Percentiles rank a stretch among this genome's conserved stretches.
These are phyloP conservation scores for Drosophila sp. DNA, from an alignment of 1,140 invertebrate species.

Conservation along the genomic window DNA sequence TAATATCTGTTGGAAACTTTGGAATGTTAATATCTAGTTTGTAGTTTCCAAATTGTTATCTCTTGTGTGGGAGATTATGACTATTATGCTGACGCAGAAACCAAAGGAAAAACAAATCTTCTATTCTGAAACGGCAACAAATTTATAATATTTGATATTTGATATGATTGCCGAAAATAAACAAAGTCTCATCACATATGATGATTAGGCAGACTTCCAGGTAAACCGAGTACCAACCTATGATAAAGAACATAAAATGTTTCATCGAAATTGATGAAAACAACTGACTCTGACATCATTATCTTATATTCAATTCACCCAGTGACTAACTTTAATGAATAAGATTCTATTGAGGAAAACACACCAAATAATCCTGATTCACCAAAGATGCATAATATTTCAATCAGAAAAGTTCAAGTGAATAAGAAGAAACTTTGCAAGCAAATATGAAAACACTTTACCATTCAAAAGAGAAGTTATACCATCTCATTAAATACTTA, in stretches of 20 bases:
- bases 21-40: conserved; percentile 26
- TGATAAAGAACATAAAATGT: conserved; percentile 5
- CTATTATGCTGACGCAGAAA: neutral
- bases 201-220: neutral
- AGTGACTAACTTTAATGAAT: neutral
- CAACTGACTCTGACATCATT: neutral
- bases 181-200: neutral
- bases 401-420: too few species aligned
- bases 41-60: conserved; percentile 15
- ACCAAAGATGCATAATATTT: neutral
- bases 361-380: too few species aligned
- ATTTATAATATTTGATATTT: conserved; percentile 15
- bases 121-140: neutral
- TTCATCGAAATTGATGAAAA: neutral
- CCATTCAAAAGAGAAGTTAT: too few species aligned
- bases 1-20: conserved; percentile 30
- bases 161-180: neutral
- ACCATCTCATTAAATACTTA: too few species aligned
- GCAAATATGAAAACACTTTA: too few species aligned
- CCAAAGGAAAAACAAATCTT: neutral
- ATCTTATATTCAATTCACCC: neutral
- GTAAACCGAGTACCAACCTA: neutral
- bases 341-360: neutral
- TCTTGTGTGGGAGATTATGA: neutral
- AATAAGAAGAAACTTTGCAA: too few species aligned